phyloP scores from a whole-genome alignment of 2,113 vertebrate species.

The Ctenomys sociabilis region DNA sequence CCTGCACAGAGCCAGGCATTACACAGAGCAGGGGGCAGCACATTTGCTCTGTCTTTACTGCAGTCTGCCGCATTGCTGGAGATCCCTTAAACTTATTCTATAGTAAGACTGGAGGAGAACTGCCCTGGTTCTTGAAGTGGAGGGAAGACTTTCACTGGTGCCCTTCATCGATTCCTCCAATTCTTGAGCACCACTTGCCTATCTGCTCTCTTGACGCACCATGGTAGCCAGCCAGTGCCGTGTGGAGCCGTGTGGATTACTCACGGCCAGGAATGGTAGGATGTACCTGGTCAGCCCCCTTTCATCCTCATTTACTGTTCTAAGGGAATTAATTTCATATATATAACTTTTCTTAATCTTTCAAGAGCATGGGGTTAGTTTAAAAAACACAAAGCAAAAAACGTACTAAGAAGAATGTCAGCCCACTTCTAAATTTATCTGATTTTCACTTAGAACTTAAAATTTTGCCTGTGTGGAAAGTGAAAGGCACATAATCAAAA shows the following conservation, averaged over 20 bases:
- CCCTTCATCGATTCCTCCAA: neutral
- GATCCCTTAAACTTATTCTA: neutral
- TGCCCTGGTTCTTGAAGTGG: neutral
- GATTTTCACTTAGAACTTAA: conserved; percentile 53
- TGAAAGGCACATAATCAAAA: conserved; percentile 30
- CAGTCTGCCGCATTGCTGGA: neutral
- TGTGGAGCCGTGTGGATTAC: too few species aligned
- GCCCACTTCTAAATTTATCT: conserved; percentile 59
- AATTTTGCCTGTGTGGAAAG: conserved; percentile 34
- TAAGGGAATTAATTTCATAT: neutral
- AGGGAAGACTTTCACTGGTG: neutral
- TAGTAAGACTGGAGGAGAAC: neutral
- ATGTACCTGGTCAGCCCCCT: neutral
- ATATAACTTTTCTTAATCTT: neutral
- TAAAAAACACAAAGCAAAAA: conserved; percentile 31
- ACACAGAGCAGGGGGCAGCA: too few species aligned
- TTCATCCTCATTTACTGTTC: neutral
- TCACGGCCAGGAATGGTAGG: neutral
- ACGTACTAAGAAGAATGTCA: conserved; percentile 23
- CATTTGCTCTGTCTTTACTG: rapidly evolving
- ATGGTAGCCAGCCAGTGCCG: neutral
- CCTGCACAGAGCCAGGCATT: neutral
- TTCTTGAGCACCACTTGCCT: neutral
- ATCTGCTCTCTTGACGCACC: neutral
- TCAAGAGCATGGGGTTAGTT: neutral